Conservation (phyloP, 2,888 invertebrate species). For the Chalcis sispes region DNA sequence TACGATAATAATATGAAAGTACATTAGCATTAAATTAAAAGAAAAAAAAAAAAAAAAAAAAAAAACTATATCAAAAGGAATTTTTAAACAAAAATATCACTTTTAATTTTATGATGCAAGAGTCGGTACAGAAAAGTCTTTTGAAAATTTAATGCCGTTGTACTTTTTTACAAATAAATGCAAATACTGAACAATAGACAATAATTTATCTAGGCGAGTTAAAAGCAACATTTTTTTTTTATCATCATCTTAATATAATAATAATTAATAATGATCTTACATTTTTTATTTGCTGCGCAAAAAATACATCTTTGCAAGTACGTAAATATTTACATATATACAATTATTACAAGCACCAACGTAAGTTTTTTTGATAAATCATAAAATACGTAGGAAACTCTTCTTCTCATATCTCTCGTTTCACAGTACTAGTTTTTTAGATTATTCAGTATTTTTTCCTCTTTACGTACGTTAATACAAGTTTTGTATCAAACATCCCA, state of each 20-base stretch:
- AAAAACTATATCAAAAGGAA: constrained; percentile 30
- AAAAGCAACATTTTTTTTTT: constrained; percentile 44
- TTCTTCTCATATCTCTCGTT: constrained; percentile 6
- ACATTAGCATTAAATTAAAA: constrained; percentile 50
- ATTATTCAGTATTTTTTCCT: constrained; percentile 6
- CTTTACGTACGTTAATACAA: constrained; percentile 6
- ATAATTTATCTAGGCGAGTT: constrained; percentile 49
- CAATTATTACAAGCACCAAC: constrained; percentile 54
- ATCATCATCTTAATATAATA: constrained; percentile 43
- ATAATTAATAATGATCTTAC: constrained; percentile 51
- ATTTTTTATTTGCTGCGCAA: constrained; percentile 29
- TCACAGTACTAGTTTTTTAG: not conserved
- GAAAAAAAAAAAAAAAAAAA: constrained; percentile 13
- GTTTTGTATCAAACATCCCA: constrained; percentile 7
- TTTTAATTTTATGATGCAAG: constrained; percentile 28
- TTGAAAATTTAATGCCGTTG: constrained; percentile 47
- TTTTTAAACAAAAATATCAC: constrained; percentile 29
- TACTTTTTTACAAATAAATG: constrained; percentile 53
- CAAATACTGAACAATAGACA: constrained; percentile 55
- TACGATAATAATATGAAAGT: constrained; percentile 41
- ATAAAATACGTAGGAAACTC: constrained; percentile 5
- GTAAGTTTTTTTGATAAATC: constrained; percentile 22
- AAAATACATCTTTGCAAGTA: constrained; percentile 45
- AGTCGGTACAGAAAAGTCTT: constrained; percentile 17
- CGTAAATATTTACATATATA: constrained; percentile 56